Base-by-base conservation (phyloP, 1,140 invertebrate genomes). In the Scaptomyza hsui region DNA sequence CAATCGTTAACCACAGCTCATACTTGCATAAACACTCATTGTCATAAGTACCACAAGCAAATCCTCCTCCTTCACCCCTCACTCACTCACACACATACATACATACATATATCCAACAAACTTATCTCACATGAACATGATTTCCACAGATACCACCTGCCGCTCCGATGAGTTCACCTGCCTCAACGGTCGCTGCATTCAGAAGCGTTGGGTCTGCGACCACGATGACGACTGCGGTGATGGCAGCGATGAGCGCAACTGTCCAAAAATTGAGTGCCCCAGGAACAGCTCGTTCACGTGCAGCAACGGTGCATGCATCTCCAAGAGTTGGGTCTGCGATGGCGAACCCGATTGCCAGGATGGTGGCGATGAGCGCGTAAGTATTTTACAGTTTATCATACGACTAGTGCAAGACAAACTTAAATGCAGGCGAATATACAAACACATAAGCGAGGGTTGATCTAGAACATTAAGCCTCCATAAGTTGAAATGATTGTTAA, bases 131-230 rank as follows among this genome's bases (percentile, higher is more conserved):
- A 64, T 49, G 32, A n/a, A 37, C 3, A 18, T 15, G 26, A 51
- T 16, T 37, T 44, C 37, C 52, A 26, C 60, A 97, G 96, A 97
- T 93, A 95, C 95, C 80, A 97, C 96, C 3, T 97, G 96, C 91
- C 94, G 96, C 51, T 94, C 96, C 7, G 96, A 97, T 85, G 96
- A 98, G 90, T 98, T 97, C 90, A 97, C 96, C 1, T 98, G 97
- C 91, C 94, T 93, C 29, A 97, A 97, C 82, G 96, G 96, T n/a
- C 95, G 95, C 61, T 98, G 97, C 90, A 97, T 98, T 63, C 96
- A 97, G 77, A 93, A 94, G 57, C 92, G 94, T 32, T 98, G 97
- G 97, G 93, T 95, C 4, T 99, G 97, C 89, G 97, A 99, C 91
- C 93, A 94, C 9, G 96, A 97, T 77, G 93, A 96, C 71, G 97